These are phyloP conservation scores for Zele albiditarsus DNA, from an alignment of 2,888 invertebrate species.

Conservation along the genomic window DNA sequence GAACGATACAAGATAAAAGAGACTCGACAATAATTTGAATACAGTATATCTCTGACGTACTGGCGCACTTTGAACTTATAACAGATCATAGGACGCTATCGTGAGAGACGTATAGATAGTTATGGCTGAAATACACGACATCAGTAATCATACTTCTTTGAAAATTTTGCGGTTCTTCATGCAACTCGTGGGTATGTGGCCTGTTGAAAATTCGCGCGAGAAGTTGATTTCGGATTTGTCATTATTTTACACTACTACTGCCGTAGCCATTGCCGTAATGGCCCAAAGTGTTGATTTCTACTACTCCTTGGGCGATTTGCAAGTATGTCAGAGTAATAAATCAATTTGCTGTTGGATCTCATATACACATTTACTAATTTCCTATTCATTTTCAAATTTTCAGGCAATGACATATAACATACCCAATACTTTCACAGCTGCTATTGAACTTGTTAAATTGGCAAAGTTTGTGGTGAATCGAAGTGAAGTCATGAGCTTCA, in stretches of 20 bases:
- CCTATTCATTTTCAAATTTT: neutral
- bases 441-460: neutral
- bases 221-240: slow-evolving; percentile 49
- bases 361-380: neutral
- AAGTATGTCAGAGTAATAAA: slow-evolving; percentile 40
- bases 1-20: no score
- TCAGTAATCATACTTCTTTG: slow-evolving; percentile 41
- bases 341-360: neutral
- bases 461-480: neutral
- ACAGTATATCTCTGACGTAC: no score
- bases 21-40: no score
- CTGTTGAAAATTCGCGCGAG: slow-evolving; percentile 45
- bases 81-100: no score
- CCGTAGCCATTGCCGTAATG: slow-evolving; percentile 49
- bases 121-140: neutral
- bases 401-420: neutral
- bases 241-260: slow-evolving; percentile 45
- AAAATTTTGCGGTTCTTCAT: slow-evolving; percentile 53
- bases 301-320: slow-evolving; percentile 51
- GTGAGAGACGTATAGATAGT: neutral
- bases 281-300: slow-evolving; percentile 51
- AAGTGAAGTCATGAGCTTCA: slow-evolving; percentile 25
- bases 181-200: slow-evolving; percentile 56
- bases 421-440: neutral
- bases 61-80: no score